Evolutionary conservation across 1,140 invertebrate genomes (phyloP).

Genomic region (Oreohelix idahoensis): DNA sequence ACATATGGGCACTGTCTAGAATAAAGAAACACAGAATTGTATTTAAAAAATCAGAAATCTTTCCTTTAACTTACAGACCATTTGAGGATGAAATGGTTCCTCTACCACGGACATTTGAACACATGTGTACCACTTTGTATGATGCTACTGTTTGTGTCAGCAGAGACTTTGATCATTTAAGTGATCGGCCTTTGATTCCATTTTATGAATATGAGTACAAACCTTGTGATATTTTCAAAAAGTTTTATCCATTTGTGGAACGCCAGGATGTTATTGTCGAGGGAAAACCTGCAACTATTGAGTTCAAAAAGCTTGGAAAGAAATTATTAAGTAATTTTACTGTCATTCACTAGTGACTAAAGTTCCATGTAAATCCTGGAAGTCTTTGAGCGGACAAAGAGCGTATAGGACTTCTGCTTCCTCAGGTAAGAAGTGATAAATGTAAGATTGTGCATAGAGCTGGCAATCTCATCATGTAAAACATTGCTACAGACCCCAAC

Average conservation of each 20-base stretch:
- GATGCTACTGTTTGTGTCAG: conserved; percentile 19
- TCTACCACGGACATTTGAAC: conserved; percentile 29
- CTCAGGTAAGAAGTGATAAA: too few species aligned
- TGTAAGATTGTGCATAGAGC: too few species aligned
- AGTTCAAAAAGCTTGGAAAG: conserved; percentile 25
- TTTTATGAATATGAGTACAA: conserved; percentile 19
- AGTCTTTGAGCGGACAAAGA: too few species aligned
- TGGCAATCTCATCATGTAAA: too few species aligned
- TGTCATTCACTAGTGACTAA: conserved; percentile 25
- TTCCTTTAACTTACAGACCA: conserved; percentile 37
- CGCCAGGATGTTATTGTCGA: neutral
- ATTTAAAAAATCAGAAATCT: conserved; percentile 35
- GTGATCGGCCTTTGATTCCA: conserved; percentile 4
- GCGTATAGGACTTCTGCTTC: too few species aligned
- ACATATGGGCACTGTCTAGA: conserved; percentile 41
- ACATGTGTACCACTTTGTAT: conserved; percentile 10
- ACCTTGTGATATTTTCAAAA: conserved; percentile 30
- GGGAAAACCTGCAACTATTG: conserved; percentile 12
- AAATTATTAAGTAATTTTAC: conserved; percentile 36
- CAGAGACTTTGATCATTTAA: conserved; percentile 38
- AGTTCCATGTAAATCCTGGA: too few species aligned
- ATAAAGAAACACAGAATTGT: conserved; percentile 25
- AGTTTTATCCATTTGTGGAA: conserved; percentile 42
- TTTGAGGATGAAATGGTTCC: conserved; percentile 40
- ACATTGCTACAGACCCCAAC: too few species aligned